Evolutionary conservation across 2,888 invertebrate genomes (phyloP), one percentile per base, ranked within the genome.

Genomic region (Choreutis nemorana): DNA sequence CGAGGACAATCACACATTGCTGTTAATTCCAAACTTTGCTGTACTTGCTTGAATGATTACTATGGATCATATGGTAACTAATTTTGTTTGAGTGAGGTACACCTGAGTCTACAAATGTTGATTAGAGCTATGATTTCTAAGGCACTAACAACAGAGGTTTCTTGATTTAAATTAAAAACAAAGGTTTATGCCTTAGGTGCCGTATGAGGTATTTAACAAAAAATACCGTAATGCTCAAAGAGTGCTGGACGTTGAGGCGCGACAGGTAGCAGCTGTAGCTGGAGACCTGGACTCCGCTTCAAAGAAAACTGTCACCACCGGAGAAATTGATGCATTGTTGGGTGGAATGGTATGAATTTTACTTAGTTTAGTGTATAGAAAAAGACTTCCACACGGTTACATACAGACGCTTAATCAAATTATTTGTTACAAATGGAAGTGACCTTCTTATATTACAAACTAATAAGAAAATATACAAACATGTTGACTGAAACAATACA

Each of bases 201-300:
- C 98, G 2, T 99, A 98, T 57, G 99, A 99, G 73, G 86, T 98
- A 27, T 81, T 99, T 41, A 99, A 99, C 72, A 98, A 98, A 66
- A 94, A 93, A 50, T 99, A 97, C 64, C 88, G 98, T 31, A 87
- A 90, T 25, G 94, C 97, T 2, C 98, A 99, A 67, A 95, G 97
- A 50, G 89, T 90, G 7, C 75, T 99, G 33, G 98, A 98, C 54
- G 83, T 97, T 33, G 97, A 95, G 61, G 91, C 92, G 0, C 88
- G 94, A 2, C 92, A 95, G 57, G 90, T 97, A 2, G 89, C 91
- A 43, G 85, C 85, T 37, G 86, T 87, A 0, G 88, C 91, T 0
- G 81, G 81, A 28, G 93, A 94, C 41, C 71, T 95, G n/a, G 93
- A 94, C 50, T 83, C 83, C 34, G 85, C 87, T 11, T 83, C 85